Evolutionary conservation across 2,888 invertebrate species (phyloP).

Genomic region (Brachynemurus nebulosus): DNA sequence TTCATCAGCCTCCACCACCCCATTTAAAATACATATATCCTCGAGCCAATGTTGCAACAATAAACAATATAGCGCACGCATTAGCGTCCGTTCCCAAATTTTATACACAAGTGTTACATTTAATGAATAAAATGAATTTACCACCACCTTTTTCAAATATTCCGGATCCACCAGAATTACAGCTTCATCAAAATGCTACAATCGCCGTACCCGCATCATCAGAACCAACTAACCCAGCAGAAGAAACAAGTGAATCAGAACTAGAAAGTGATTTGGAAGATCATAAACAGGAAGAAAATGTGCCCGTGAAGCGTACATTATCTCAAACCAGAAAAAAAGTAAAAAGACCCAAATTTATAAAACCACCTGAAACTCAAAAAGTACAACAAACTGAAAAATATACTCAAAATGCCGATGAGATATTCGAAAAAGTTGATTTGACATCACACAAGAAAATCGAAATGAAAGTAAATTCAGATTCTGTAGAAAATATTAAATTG

Average conservation of each 20-base stretch:
- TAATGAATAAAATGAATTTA: slow-evolving; percentile 92
- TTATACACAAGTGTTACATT: slow-evolving; percentile 72
- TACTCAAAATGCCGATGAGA: slow-evolving; percentile 39
- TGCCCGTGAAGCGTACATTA: slow-evolving; percentile 33
- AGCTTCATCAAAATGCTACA: slow-evolving; percentile 22
- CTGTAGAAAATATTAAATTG: slow-evolving; percentile 19
- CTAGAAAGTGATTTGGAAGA: slow-evolving; percentile 46
- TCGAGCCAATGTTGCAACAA: slow-evolving; percentile 51
- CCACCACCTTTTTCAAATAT: slow-evolving; percentile 60
- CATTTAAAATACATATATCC: slow-evolving; percentile 72
- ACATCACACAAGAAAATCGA: slow-evolving; percentile 36
- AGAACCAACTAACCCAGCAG: slow-evolving; percentile 15
- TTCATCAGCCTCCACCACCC: slow-evolving; percentile 61
- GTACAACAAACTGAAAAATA: slow-evolving; percentile 22
- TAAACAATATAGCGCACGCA: slow-evolving; percentile 64
- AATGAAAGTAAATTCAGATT: slow-evolving; percentile 32
- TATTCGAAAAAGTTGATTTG: slow-evolving; percentile 37
- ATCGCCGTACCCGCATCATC: slow-evolving; percentile 26
- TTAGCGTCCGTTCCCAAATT: slow-evolving; percentile 65
- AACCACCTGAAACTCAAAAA: slow-evolving; percentile 21
- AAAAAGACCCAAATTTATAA: slow-evolving; percentile 42
- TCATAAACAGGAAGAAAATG: slow-evolving; percentile 26
- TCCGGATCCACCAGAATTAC: slow-evolving; percentile 34
- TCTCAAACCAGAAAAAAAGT: slow-evolving; percentile 31
- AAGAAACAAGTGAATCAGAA: slow-evolving; percentile 40